Evolutionary conservation across 2,888 invertebrate species (phyloP).

Genomic region (Azorinus chamasolen): DNA sequence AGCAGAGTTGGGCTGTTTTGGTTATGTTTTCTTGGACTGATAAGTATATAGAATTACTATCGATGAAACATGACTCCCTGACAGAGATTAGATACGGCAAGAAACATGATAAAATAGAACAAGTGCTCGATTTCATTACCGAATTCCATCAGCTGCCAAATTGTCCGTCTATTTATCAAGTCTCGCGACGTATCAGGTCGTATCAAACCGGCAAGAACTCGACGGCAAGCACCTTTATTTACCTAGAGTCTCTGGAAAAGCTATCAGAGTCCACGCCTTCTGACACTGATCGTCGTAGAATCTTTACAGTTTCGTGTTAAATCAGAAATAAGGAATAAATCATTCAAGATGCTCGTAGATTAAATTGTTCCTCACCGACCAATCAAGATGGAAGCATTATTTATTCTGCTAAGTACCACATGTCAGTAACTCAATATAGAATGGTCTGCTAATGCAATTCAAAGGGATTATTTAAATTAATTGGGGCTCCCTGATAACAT

Average conservation of each 20-base stretch:
- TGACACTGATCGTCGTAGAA: slow-evolving; percentile 40
- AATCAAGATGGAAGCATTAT: slow-evolving; percentile 57
- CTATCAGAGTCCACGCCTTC: slow-evolving; percentile 55
- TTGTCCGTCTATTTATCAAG: slow-evolving; percentile 61
- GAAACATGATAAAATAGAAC: slow-evolving; percentile 64
- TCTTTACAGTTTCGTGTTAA: slow-evolving; percentile 58
- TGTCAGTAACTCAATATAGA: slow-evolving; percentile 38
- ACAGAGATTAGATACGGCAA: slow-evolving; percentile 57
- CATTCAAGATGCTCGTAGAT: slow-evolving; percentile 61
- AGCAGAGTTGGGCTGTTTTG: slow-evolving; percentile 17
- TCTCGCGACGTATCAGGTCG: slow-evolving; percentile 54
- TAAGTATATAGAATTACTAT: slow-evolving; percentile 53
- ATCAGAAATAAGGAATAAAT: slow-evolving; percentile 58
- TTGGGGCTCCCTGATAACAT: not conserved
- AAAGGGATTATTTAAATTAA: slow-evolving; percentile 8
- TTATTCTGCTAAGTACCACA: slow-evolving; percentile 54
- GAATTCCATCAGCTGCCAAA: slow-evolving; percentile 60
- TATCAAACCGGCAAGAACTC: slow-evolving; percentile 48
- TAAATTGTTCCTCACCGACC: slow-evolving; percentile 54
- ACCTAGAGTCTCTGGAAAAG: slow-evolving; percentile 54
- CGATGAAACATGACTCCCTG: slow-evolving; percentile 50
- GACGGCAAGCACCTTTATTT: slow-evolving; percentile 48
- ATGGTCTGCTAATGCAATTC: slow-evolving; percentile 11
- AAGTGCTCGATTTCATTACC: slow-evolving; percentile 61
- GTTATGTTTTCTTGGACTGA: slow-evolving; percentile 40